These are phyloP conservation scores for Hylyphantes graminicola DNA, from an alignment of 1,140 invertebrate species.

Conservation along the genomic window DNA sequence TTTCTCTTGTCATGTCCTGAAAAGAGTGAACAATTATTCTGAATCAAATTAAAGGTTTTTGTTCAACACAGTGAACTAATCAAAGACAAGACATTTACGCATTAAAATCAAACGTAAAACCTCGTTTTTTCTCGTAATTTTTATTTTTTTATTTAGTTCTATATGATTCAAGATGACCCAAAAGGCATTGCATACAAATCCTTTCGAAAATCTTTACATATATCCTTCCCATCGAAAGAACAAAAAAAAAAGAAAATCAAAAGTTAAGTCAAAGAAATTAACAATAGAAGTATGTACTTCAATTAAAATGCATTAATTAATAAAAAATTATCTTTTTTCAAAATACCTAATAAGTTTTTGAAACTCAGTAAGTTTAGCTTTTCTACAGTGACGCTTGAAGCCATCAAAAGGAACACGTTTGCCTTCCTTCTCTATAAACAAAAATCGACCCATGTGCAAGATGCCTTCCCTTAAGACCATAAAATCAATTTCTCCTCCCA, in stretches of 20 bases:
- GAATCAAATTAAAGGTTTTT: too few relatives aligned
- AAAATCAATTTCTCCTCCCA: not conserved
- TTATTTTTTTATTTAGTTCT: too few relatives aligned
- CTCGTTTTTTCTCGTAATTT: too few relatives aligned
- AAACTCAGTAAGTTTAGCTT: not conserved
- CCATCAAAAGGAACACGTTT: not conserved
- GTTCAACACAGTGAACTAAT: too few relatives aligned
- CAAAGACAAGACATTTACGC: too few relatives aligned
- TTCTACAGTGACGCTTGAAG: too few relatives aligned
- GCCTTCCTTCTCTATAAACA: not conserved
- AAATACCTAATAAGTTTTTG: not conserved
- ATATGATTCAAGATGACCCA: too few relatives aligned
- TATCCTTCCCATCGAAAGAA: not conserved
- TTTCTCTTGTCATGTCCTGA: too few relatives aligned
- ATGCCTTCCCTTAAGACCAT: not conserved
- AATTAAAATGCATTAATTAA: not conserved
- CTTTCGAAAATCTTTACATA: not conserved
- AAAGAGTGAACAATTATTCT: too few relatives aligned
- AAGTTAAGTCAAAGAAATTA: not conserved
- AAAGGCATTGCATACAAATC: too few relatives aligned
- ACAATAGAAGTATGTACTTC: not conserved
- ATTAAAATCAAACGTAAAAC: too few relatives aligned
- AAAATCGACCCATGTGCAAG: not conserved
- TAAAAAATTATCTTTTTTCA: not conserved
- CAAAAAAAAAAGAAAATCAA: not conserved